Evolutionary conservation across 2,113 vertebrate species (phyloP).

Genomic region (Azemiops feae): DNA sequence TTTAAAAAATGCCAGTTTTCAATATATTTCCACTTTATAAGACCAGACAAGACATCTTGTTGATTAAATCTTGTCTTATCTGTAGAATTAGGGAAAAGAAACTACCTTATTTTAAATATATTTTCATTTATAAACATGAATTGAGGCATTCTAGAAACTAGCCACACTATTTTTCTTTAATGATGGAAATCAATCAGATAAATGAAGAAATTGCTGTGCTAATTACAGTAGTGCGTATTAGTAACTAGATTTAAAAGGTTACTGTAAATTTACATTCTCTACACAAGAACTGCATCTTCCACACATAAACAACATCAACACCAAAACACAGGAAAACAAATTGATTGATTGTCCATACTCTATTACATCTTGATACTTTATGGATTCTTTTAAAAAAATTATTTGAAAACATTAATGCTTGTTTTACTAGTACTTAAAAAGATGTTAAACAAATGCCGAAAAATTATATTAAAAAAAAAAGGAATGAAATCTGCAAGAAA

Average conservation of each 20-base stretch:
- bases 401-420: constrained; percentile 78
- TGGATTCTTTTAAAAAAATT: constrained; percentile 79
- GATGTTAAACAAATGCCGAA: constrained; percentile 79
- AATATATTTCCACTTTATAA: constrained; percentile 56
- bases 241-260: constrained; percentile 99
- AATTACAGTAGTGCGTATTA: constrained; percentile 99
- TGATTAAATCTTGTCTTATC: constrained; percentile 51
- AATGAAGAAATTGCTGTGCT: constrained; percentile 88
- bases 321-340: constrained; percentile 91
- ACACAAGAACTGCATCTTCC: constrained; percentile 99
- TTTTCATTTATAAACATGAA: constrained; percentile 82
- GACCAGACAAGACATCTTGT: constrained; percentile 52
- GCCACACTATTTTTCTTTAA: constrained; percentile 73
- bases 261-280: constrained; percentile 99
- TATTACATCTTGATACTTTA: constrained; percentile 93
- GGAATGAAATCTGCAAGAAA: constrained; percentile 98
- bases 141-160: constrained; percentile 82
- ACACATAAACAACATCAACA: constrained; percentile 99
- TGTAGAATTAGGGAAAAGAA: constrained; percentile 71
- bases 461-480: constrained; percentile 91
- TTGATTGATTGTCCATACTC: constrained; percentile 98
- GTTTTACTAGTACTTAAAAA: constrained; percentile 70
- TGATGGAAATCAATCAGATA: constrained; percentile 83
- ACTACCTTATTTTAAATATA: constrained; percentile 77
- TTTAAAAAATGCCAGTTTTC: constrained; percentile 43